phyloP scores from a whole-genome alignment of 2,797 vertebrate species.

The Meda fulgida region DNA sequence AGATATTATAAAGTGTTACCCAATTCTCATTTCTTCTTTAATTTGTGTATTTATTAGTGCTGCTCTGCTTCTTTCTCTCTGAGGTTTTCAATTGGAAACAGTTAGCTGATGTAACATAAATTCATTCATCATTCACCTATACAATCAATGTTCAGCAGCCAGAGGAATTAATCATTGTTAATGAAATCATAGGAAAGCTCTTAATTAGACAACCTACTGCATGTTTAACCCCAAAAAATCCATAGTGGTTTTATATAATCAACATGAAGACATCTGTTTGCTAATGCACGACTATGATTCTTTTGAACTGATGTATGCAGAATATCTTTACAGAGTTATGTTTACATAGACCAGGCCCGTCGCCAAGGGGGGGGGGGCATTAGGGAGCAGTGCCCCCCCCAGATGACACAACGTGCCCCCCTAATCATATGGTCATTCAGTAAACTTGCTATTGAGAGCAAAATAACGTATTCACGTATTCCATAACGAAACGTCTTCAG shows the following conservation, averaged over 20 bases:
- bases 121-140: conserved; percentile 50
- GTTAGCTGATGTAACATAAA: conserved; percentile 45
- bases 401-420: too few species aligned
- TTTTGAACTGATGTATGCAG: not conserved
- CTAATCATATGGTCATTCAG: too few species aligned
- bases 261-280: conserved; percentile 9
- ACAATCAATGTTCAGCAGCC: conserved; percentile 58
- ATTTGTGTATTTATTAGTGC: conserved; percentile 6
- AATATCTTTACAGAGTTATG: not conserved
- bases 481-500: too few species aligned
- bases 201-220: conserved; percentile 50
- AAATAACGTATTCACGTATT: too few species aligned
- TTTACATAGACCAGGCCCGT: too few species aligned
- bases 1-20: not conserved
- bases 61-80: conserved; percentile 25
- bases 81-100: conserved; percentile 29
- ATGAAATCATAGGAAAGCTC: conserved; percentile 51
- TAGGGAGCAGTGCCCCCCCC: too few species aligned
- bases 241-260: not conserved
- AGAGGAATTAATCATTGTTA: conserved; percentile 61
- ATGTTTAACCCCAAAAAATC: conserved; percentile 31
- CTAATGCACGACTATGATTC: not conserved
- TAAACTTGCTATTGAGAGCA: too few species aligned
- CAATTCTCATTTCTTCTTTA: conserved; percentile 3
- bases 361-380: too few species aligned